Evolutionary conservation across 2,113 vertebrate genomes (phyloP), one percentile per base, ranked within the genome.

Genomic region (Protomyctophum bolini): DNA sequence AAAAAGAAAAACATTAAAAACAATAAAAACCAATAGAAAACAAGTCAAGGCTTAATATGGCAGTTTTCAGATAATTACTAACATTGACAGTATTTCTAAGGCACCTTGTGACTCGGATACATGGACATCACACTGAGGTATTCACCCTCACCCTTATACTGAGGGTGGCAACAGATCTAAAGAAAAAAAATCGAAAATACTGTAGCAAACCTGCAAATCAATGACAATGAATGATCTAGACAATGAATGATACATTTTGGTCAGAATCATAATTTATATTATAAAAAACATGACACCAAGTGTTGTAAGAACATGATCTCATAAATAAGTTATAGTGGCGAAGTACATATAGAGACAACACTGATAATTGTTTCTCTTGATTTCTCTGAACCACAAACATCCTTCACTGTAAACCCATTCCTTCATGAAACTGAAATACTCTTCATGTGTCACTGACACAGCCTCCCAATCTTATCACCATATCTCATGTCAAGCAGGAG

Each of bases 21-120:
- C 4, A 73, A 21, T 21, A 21, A 21, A 71, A 83, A 80, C 54
- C 10, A 65, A 57, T 70, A 78, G 50, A 58, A 56, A 71, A 58
- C 28, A 73, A 67, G 76, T 1, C 12, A 66, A 62, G 52, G 68
- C 46, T 66, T 0, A 10, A 74, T 68, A 83, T 85, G 83, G 70
- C 70, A 75, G 72, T 80, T 88, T 78, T 73, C 71, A 58, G 79
- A 83, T 66, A 75, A 61, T 28, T 75, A 76, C 69, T 69, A 66
- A 85, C 67, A 9, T 68, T 76, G 61, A 85, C 76, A 84, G 77
- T 58, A 50, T 48, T 65, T 72, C 45, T 90, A 92, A 92, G 91
- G 91, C 91, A 92, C 89, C 84, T 83, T 84, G 87, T 90, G 87
- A 87, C 79, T 78, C 66, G 67, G 86, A 66, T 52, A 76, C 71